Base-by-base conservation (phyloP, 2,797 vertebrate species). In the Crenuchus spilurus region DNA sequence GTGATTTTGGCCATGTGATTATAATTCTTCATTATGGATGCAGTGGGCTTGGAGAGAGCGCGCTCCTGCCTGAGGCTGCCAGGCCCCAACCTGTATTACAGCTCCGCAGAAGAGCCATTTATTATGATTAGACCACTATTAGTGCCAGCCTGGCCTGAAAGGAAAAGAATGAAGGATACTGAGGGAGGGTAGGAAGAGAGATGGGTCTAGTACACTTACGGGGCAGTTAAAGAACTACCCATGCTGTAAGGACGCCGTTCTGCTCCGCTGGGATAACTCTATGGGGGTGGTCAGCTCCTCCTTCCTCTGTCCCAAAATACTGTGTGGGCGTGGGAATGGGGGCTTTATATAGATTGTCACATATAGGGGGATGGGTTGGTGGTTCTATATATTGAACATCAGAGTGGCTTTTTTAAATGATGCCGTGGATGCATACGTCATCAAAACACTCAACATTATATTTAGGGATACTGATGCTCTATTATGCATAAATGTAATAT, bases 101-200 rank as follows among this genome's bases (percentile, higher is more conserved):
- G 44, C 62, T 76, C 51, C 18, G 49, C 33, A 55, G 55, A 72
- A 74, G 69, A 67, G 67, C 14, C 37, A 78, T 74, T 76, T 75
- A 72, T 75, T 77, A 70, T 73, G 54, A 75, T 83, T 81, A 68
- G 33, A 30, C 48, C 65, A 6, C 49, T 73, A 65, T 77, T 73
- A 72, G 41, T 58, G 54, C 16, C 30, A 39, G 39, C 24, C 49
- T 28, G 31, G 60, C 44, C 41, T 20, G 55, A 66, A 31, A 46
- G 33, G 20, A 66, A 42, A 35, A 64, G 22, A 41, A n/a, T 11
- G 11, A 3, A 24, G 46, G 39, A 6, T 2, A 18, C 8, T 37
- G 42, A 33, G 57, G 18, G 31, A 24, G 8, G 11, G 11, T 54
- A 31, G 8, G 28, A 54, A 41, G 30, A 46, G 14, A 39, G 60